Base-by-base conservation (phyloP, 1,140 invertebrate genomes). In the Pogonomyrmex barbatus region DNA sequence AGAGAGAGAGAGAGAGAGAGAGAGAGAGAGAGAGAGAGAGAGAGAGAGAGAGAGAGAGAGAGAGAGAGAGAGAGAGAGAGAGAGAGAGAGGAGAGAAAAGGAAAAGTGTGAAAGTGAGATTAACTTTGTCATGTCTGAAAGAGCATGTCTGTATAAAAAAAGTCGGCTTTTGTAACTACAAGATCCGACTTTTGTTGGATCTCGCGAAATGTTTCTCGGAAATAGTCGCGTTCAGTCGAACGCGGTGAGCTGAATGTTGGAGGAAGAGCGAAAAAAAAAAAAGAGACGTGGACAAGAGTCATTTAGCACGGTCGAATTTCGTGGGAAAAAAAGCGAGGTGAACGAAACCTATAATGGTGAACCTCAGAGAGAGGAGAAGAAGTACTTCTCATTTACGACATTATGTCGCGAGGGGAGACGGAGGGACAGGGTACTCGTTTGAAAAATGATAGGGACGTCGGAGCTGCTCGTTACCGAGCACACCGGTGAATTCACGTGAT, bases 321-420 rank as follows among this genome's bases (percentile, higher is more conserved):
- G 6, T 39, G 56, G 56, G 24, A 4, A 10, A 0, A 33, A 39
- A 50, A 14, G 33, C 17, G n/a, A 58, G 10, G 52, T 45, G 75
- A 63, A 63, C n/a, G 36, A 77, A 63, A 50, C 4, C 9, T 5
- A 24, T 62, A 62, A 77, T 58, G 39, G 30, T 12, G 39, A 45
- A 45, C 8, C 2, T 42, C 30, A 73, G 42, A 62, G 14, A 52
- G 33, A 12, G 14, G 1, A 39, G 14, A 8, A n/a, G 8, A 42
- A 60, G 73, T 9, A 45, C 39, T 5, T 63, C 36, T 65, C 33
- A 78, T 78, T 78, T 63, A 24, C 60, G 45, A 45, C 60, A 65
- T 78, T 78, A 39, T 14, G 17, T 10, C 30, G 45, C 24, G 10
- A n/a, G 14, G 42, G 4, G 30, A 17, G 47, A 14, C 24, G 50